Evolutionary conservation across 2,888 invertebrate genomes (phyloP).

Genomic region (Rotaria magnacalcarata): DNA sequence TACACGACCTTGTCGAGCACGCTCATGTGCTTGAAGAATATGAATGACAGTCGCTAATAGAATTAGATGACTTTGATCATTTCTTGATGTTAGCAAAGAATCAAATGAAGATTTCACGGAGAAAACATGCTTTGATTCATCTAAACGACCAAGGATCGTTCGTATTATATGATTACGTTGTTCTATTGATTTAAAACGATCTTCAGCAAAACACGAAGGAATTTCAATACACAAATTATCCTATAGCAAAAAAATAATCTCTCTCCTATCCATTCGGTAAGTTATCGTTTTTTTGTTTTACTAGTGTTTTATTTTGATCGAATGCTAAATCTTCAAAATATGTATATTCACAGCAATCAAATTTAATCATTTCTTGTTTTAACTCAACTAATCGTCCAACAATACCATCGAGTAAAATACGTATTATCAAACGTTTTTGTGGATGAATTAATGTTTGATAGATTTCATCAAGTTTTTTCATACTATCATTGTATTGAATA

Average conservation of each 20-base stretch:
- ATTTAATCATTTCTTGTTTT: constrained; percentile 33
- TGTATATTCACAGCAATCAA: constrained; percentile 29
- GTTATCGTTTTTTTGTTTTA: background rate
- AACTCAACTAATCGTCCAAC: constrained; percentile 16
- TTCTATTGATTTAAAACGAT: background rate
- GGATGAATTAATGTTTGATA: constrained; percentile 4
- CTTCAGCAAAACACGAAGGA: background rate
- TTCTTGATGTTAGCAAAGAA: background rate
- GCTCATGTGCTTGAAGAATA: constrained; percentile 19
- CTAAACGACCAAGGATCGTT: background rate
- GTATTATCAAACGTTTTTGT: constrained; percentile 4
- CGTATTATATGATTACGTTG: background rate
- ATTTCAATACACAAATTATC: constrained; percentile 6
- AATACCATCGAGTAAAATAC: background rate
- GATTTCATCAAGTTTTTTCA: background rate
- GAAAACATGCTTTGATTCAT: background rate
- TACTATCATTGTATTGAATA: background rate
- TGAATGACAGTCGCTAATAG: background rate
- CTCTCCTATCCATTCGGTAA: too few species aligned
- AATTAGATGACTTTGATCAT: background rate
- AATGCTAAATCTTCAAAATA: constrained; percentile 34
- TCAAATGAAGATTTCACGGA: background rate
- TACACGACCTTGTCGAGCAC: constrained; percentile 32
- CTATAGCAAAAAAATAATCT: background rate
- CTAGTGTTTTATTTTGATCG: constrained; percentile 20